Evolutionary conservation across 2,888 invertebrate genomes (phyloP).

Genomic region (Drosophila atripex): DNA sequence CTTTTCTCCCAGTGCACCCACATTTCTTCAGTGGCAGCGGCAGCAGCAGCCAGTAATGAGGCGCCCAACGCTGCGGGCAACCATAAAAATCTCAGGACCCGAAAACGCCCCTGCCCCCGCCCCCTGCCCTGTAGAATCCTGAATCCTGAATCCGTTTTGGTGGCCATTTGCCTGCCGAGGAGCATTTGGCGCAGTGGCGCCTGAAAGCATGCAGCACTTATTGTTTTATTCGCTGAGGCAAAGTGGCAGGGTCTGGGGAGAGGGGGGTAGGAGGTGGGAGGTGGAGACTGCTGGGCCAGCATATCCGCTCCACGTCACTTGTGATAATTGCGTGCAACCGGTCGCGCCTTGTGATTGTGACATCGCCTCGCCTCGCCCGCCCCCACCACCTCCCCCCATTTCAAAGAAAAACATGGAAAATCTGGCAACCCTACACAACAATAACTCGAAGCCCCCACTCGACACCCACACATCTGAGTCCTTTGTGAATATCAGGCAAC

Average conservation of each 20-base stretch:
- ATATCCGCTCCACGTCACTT: slow-evolving; percentile 79
- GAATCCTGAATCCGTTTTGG: slow-evolving; percentile 1
- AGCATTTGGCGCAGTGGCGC: slow-evolving; percentile 71
- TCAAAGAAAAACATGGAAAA: slow-evolving; percentile 65
- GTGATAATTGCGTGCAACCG: slow-evolving; percentile 77
- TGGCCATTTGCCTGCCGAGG: slow-evolving; percentile 60
- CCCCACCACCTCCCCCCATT: slow-evolving; percentile 24
- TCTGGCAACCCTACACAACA: slow-evolving; percentile 52
- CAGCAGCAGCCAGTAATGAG: slow-evolving; percentile 67
- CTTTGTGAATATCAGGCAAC: slow-evolving; percentile 77
- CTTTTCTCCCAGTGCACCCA: slow-evolving; percentile 14
- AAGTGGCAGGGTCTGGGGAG: slow-evolving; percentile 19
- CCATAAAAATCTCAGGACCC: slow-evolving; percentile 65
- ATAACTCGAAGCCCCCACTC: slow-evolving; percentile 5
- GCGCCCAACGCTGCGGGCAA: slow-evolving; percentile 72
- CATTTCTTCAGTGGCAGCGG: slow-evolving; percentile 34
- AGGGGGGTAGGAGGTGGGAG: slow-evolving; percentile 18
- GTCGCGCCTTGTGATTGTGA: slow-evolving; percentile 51
- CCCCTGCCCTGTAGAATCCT: slow-evolving; percentile 5
- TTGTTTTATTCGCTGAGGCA: slow-evolving; percentile 69
- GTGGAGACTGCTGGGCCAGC: slow-evolving; percentile 54
- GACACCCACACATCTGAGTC: slow-evolving; percentile 51
- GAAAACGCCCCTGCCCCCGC: neutral
- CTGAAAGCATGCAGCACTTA: slow-evolving; percentile 77
- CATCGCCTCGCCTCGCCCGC: slow-evolving; percentile 14